A percentile compares a stretch with the other conserved stretches of the same genome.
Conservation (phyloP, 2,113 vertebrate genomes). For the Baryphthengus martii region DNA sequence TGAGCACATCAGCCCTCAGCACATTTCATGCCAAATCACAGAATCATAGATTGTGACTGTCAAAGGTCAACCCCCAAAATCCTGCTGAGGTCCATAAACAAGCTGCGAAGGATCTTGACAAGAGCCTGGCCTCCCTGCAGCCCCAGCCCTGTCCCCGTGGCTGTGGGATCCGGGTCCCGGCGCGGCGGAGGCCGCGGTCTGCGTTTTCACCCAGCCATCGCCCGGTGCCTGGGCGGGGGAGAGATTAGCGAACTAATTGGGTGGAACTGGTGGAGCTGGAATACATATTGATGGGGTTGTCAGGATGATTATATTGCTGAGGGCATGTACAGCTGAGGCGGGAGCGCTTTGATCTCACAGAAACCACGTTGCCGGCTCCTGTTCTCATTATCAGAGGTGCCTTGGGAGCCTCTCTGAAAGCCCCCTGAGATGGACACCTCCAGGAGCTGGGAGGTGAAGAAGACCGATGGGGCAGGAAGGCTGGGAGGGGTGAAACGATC, state of each 20-base stretch:
- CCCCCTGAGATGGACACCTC: fast-evolving
- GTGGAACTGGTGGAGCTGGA: not conserved
- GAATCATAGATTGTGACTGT: not conserved
- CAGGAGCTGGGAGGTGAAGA: not conserved
- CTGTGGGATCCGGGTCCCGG: not conserved
- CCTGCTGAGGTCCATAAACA: not conserved
- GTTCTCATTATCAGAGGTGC: not conserved
- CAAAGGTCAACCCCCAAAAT: not conserved
- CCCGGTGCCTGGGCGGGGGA: not conserved
- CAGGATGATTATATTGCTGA: not conserved
- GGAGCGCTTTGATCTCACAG: not conserved
- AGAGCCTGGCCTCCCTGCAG: not conserved
- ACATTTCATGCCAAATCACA: not conserved
- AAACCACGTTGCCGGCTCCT: not conserved
- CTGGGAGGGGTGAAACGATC: fast-evolving
- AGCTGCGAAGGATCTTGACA: not conserved
- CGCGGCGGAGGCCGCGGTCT: fast-evolving
- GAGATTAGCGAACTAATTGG: not conserved
- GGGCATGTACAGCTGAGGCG: not conserved
- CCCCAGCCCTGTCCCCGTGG: not conserved
- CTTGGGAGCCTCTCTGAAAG: not conserved
- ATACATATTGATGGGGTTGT: not conserved
- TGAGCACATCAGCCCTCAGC: fast-evolving
- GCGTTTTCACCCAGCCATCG: fast-evolving
- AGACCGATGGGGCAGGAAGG: not conserved